Percentiles rank a stretch among this genome's conserved stretches.
Conservation (phyloP, 2,888 invertebrate genomes). For the Thymelicus sylvestris region DNA sequence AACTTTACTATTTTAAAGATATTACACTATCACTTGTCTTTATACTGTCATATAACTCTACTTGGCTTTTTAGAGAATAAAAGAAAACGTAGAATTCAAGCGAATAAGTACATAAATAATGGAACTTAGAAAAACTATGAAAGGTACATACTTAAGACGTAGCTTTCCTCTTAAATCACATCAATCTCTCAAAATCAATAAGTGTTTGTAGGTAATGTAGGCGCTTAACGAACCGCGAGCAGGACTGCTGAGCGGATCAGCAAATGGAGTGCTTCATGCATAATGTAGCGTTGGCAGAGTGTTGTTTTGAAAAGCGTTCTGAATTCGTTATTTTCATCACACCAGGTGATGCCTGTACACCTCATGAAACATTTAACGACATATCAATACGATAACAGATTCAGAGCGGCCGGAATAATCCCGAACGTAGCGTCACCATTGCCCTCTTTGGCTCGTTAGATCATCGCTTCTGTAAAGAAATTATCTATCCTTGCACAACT, state of each 20-base stretch:
- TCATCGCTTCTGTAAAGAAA: constrained; percentile 59
- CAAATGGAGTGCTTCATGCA: constrained; percentile 85
- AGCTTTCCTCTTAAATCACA: constrained; percentile 66
- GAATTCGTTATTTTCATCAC: constrained; percentile 83
- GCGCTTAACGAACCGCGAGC: constrained; percentile 83
- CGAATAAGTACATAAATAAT: not conserved
- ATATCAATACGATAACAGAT: constrained; percentile 63
- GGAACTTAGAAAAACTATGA: not conserved
- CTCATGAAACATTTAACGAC: constrained; percentile 80
- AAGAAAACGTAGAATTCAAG: too few relatives aligned
- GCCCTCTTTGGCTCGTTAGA: constrained; percentile 35
- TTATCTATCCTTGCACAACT: constrained; percentile 76
- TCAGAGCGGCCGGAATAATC: constrained; percentile 44
- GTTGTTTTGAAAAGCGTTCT: constrained; percentile 84
- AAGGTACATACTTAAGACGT: not conserved
- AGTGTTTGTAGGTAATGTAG: constrained; percentile 82
- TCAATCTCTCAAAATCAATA: constrained; percentile 81
- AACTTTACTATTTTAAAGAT: too few relatives aligned
- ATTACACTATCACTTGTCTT: too few relatives aligned
- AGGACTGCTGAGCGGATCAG: constrained; percentile 82
- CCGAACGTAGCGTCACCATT: constrained; percentile 16
- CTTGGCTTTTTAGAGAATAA: too few relatives aligned
- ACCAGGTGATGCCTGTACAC: constrained; percentile 77
- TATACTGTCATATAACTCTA: too few relatives aligned
- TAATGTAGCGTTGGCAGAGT: constrained; percentile 81